Base-by-base conservation (phyloP, 2,113 vertebrate genomes). In the Forbesichthys papilliferus region DNA sequence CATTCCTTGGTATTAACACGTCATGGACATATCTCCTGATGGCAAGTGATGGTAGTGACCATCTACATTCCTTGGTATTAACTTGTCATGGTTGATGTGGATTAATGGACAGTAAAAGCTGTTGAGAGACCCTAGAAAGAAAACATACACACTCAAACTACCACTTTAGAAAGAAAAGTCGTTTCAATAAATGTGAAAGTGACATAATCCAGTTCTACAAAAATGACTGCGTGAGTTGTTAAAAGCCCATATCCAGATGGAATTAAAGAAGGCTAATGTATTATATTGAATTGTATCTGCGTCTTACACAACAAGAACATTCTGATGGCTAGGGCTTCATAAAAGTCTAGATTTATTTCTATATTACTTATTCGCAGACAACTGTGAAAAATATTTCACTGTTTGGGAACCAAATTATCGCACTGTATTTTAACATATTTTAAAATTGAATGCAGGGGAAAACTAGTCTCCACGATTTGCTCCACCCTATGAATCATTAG, bases 41-140 rank as follows among this genome's bases (percentile, higher is more conserved):
- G 85, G 54, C 60, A 61, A 27, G 63, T 56, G 82, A 81, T 70
- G 61, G 66, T 73, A 16, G 53, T 33, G 59, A 68, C 73, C 80
- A 84, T 90, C 87, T 86, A 73, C 62, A 74, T 78, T 75, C 56
- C 64, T 79, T 71, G 67, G 76, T 84, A 89, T 87, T 70, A 86
- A 81, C 79, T 74, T 77, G 80, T 78, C 82, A 73, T 57, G 61
- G 59, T 59, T 81, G 84, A 89, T 84, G 84, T 83, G 75, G 78
- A 84, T 78, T 86, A 87, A 90, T 87, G 82, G 81, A 74, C 68
- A 78, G 71, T 77, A 81, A 84, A 85, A 86, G 74, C 70, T 61
- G 83, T 56, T 72, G 68, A 85, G 72, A 77, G 68, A 48, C 66
- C 78, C 55, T 60, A 54, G 58, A 61, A 68, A 70, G 67, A 77